phyloP scores from a whole-genome alignment of 2,797 vertebrate genomes.

The Cheracebus regulus region DNA sequence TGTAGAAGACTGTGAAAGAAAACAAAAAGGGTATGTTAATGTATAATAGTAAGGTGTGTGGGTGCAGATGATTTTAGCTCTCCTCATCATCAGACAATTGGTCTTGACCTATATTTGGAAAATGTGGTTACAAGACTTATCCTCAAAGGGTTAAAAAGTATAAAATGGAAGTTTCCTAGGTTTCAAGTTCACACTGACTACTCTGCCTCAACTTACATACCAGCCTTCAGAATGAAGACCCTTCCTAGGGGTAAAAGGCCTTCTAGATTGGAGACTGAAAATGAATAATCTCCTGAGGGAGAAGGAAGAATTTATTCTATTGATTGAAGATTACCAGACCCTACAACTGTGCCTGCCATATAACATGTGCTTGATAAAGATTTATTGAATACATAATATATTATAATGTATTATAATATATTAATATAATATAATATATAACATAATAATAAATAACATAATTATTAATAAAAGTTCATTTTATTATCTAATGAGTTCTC shows the following conservation, averaged over 20 bases:
- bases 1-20: not conserved
- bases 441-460: not conserved
- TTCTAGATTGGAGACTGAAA: not conserved
- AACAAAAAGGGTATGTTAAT: not conserved
- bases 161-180: not conserved
- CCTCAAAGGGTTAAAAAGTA: not conserved
- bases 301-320: not conserved
- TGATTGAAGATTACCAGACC: not conserved
- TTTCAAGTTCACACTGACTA: not conserved
- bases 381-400: not conserved
- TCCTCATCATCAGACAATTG: not conserved
- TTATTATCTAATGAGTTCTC: not conserved
- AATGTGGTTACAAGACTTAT: not conserved
- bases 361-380: not conserved
- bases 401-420: not conserved
- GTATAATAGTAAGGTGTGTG: not conserved
- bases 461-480: not conserved
- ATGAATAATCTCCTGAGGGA: not conserved
- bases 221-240: not conserved
- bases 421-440: no score
- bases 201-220: not conserved
- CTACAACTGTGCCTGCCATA: not conserved
- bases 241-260: not conserved
- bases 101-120: slow-evolving; percentile 22
- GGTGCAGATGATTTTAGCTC: not conserved